phyloP scores from a whole-genome alignment of 2,113 vertebrate genomes.

The Ailurus styani region DNA sequence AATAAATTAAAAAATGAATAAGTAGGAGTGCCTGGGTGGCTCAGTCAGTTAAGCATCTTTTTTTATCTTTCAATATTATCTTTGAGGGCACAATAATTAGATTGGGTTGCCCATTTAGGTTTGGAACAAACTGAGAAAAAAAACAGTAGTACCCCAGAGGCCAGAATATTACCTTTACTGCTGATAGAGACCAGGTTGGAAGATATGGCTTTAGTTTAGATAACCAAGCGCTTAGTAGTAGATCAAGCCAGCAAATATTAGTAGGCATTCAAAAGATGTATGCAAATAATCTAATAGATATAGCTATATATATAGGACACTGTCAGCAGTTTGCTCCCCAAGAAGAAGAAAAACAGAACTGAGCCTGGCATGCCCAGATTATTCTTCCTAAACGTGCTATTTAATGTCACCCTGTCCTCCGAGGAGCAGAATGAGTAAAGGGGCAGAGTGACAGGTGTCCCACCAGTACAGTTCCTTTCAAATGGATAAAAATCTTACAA shows the following conservation, averaged over 20 bases:
- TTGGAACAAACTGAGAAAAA: background rate
- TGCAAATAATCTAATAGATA: background rate
- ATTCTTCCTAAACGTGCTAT: constrained; percentile 11
- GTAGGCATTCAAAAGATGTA: background rate
- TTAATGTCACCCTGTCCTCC: background rate
- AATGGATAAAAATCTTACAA: background rate
- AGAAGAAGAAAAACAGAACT: background rate
- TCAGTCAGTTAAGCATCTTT: too few relatives aligned
- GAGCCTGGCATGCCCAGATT: background rate
- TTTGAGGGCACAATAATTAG: background rate
- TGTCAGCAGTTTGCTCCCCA: background rate
- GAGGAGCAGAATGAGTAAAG: background rate
- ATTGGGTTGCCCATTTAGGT: background rate
- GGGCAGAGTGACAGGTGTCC: background rate
- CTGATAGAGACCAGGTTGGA: background rate
- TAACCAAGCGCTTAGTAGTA: background rate
- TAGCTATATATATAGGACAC: background rate
- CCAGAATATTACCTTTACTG: background rate
- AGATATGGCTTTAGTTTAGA: background rate
- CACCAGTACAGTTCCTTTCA: background rate
- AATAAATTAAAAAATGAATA: too few relatives aligned
- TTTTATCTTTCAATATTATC: background rate
- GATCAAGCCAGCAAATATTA: background rate
- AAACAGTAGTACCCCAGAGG: background rate
- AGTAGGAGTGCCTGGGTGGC: too few relatives aligned